Conservation (phyloP, 64 coral and sea anemone genomes). For the Pachyseris speciosa region DNA sequence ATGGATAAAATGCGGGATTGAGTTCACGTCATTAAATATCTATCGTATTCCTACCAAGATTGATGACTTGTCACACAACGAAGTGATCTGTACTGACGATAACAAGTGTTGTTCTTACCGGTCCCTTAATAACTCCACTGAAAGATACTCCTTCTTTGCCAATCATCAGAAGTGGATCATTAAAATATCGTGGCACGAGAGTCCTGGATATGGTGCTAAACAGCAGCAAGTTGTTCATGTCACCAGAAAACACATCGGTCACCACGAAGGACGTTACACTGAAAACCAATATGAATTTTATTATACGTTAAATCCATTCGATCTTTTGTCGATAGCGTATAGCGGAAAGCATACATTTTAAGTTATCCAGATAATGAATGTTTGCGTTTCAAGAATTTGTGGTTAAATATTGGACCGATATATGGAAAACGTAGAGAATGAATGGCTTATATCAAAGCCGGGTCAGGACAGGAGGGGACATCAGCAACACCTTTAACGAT, state of each 20-base stretch:
- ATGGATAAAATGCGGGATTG: too few species aligned
- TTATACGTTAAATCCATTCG: background rate
- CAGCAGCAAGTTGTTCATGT: constrained; percentile 75
- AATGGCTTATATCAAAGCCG: too few species aligned
- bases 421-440: too few species aligned
- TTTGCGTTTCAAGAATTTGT: too few species aligned
- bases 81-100: too few species aligned
- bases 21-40: too few species aligned
- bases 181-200: constrained; percentile 31
- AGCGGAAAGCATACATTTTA: background rate
- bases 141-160: constrained; percentile 46
- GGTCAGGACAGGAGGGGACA: too few species aligned
- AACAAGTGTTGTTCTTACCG: constrained; percentile 34
- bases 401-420: too few species aligned
- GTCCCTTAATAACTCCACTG: constrained; percentile 58
- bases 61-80: too few species aligned
- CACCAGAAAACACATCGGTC: constrained; percentile 69
- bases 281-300: background rate
- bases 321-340: background rate
- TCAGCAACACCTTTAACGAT: too few species aligned
- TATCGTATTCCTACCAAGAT: too few species aligned
- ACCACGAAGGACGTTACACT: constrained; percentile 13
- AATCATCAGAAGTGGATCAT: background rate
- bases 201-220: background rate
- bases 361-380: too few species aligned